Evolutionary conservation across 1,140 invertebrate species (phyloP).

Genomic region (Drosophila mojavensis): DNA sequence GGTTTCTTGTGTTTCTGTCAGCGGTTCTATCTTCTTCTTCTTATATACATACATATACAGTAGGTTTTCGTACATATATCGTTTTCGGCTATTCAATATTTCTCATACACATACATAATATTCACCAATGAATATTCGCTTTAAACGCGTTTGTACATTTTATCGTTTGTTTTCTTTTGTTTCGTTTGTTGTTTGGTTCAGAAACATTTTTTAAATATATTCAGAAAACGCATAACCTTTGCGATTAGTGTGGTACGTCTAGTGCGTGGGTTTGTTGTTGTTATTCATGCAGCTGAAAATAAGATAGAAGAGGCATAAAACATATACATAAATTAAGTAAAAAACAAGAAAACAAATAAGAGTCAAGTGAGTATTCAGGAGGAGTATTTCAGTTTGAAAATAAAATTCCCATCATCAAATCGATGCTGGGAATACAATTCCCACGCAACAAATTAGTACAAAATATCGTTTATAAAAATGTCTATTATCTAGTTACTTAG

Average conservation of each 20-base stretch:
- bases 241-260: slow-evolving; percentile 78
- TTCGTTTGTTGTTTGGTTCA: slow-evolving; percentile 45
- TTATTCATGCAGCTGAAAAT: slow-evolving; percentile 84
- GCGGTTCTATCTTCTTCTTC: slow-evolving; percentile 1
- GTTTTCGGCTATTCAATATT: slow-evolving; percentile 15
- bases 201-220: slow-evolving; percentile 82
- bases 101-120: slow-evolving; percentile 4
- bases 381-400: not conserved
- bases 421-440: not conserved
- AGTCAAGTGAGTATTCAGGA: slow-evolving; percentile 1
- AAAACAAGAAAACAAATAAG: slow-evolving; percentile 16
- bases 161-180: slow-evolving; percentile 25
- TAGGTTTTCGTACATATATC: slow-evolving; percentile 13
- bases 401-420: slow-evolving; percentile 3
- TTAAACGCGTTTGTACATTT: slow-evolving; percentile 33
- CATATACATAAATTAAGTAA: slow-evolving; percentile 51
- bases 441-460: slow-evolving; percentile 6
- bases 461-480: slow-evolving; percentile 10
- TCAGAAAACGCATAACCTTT: slow-evolving; percentile 80
- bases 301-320: slow-evolving; percentile 68
- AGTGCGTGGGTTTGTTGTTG: slow-evolving; percentile 80
- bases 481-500: slow-evolving; percentile 27
- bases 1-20: slow-evolving; percentile 21
- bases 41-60: slow-evolving; percentile 32
- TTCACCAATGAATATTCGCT: slow-evolving; percentile 16